These are phyloP conservation scores for Cecidostiba fungosa DNA, from an alignment of 2,888 invertebrate species.

Conservation along the genomic window DNA sequence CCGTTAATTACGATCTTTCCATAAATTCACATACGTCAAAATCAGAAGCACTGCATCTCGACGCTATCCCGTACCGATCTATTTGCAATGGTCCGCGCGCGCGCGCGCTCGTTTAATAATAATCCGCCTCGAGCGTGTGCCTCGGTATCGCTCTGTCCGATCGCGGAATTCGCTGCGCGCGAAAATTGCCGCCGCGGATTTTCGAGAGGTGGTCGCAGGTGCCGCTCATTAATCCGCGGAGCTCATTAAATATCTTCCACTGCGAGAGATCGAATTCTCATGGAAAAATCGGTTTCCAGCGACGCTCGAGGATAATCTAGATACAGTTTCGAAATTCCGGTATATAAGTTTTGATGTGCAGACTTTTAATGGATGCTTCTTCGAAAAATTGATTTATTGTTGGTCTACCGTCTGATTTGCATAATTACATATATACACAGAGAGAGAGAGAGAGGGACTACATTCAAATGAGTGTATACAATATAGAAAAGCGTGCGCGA, in stretches of 20 bases:
- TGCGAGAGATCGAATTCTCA: background rate
- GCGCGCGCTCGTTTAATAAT: background rate
- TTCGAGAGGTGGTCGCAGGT: constrained; percentile 24
- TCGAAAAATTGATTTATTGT: no score
- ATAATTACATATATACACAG: no score
- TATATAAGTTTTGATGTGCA: background rate
- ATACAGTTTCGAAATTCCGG: background rate
- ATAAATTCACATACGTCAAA: constrained; percentile 47
- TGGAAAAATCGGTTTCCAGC: background rate
- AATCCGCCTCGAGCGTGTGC: background rate
- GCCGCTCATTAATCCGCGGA: constrained; percentile 48
- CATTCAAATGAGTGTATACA: no score
- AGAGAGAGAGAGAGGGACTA: no score
- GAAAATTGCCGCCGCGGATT: constrained; percentile 52
- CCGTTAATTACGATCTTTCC: constrained; percentile 53
- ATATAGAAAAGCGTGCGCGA: background rate
- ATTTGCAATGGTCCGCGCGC: constrained; percentile 23
- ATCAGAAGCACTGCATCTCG: constrained; percentile 36
- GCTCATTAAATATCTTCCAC: constrained; percentile 28
- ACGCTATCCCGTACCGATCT: constrained; percentile 32
- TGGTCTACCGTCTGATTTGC: no score
- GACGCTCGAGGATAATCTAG: background rate
- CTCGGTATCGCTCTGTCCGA: background rate
- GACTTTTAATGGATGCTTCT: no score
- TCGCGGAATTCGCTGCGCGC: constrained; percentile 29